These are phyloP conservation scores for Dendropsophus ebraccatus DNA, from an alignment of 2,113 vertebrate species.

Conservation along the genomic window DNA sequence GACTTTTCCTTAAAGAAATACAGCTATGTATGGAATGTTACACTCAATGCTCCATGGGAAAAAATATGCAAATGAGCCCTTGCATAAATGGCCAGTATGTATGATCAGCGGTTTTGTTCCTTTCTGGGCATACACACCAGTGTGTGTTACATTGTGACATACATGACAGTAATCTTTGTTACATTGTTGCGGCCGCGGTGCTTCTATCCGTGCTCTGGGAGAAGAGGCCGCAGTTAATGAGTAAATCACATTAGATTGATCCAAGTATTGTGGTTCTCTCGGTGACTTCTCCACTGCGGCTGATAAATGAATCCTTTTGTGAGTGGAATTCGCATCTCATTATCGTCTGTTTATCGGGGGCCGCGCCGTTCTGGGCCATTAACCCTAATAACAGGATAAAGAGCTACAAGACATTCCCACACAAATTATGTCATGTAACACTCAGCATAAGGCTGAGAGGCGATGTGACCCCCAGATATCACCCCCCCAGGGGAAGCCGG, in stretches of 20 bases:
- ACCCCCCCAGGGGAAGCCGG: neutral
- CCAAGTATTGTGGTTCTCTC: no score
- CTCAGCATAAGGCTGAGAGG: neutral
- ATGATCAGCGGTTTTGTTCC: no score
- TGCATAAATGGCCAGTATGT: no score
- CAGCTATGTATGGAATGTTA: no score
- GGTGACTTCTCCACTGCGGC: neutral
- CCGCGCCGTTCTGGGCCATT: constrained; percentile 26
- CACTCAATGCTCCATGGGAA: no score
- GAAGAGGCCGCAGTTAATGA: neutral
- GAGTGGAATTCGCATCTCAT: neutral
- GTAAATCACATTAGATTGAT: constrained; percentile 1
- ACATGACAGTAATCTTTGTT: neutral
- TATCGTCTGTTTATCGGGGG: constrained; percentile 22
- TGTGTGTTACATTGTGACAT: neutral
- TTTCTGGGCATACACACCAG: no score
- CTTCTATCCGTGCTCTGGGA: neutral
- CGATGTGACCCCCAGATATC: neutral
- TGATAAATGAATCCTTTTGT: constrained; percentile 31
- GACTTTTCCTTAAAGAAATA: no score
- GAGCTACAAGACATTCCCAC: constrained; percentile 40
- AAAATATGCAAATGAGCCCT: no score
- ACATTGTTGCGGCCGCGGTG: neutral
- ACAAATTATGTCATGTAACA: constrained; percentile 28
- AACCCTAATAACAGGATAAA: constrained; percentile 45